A percentile compares a stretch with the other conserved stretches of the same genome.
Evolutionary conservation across 2,888 invertebrate species (phyloP).

Genomic region (Troides aeacus): DNA sequence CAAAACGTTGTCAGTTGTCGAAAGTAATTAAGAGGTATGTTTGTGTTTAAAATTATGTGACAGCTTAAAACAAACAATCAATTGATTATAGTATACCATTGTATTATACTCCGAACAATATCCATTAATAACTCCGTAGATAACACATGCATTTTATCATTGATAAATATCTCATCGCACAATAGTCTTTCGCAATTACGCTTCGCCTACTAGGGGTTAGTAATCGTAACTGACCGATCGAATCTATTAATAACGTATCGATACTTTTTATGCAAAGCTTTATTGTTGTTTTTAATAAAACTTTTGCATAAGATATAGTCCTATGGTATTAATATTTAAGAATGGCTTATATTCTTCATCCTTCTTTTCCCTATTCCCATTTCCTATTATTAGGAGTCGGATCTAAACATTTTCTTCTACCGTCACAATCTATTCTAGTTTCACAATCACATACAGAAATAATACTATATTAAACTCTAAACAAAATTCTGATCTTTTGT

Average conservation of each 20-base stretch:
- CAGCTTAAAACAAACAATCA: not conserved
- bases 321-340: not conserved
- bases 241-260: slow-evolving; percentile 53
- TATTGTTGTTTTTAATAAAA: slow-evolving; percentile 68
- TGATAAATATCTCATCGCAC: slow-evolving; percentile 57
- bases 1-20: not conserved
- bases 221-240: slow-evolving; percentile 58
- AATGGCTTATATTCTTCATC: no score
- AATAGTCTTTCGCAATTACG: slow-evolving; percentile 69
- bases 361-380: no score
- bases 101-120: slow-evolving; percentile 6
- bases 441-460: no score
- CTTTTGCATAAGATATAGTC: slow-evolving; percentile 55
- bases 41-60: not conserved
- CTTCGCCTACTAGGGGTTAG: slow-evolving; percentile 69
- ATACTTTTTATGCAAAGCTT: slow-evolving; percentile 64
- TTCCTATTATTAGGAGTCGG: no score
- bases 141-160: slow-evolving; percentile 40
- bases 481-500: no score
- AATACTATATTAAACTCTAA: no score
- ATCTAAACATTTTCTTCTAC: no score
- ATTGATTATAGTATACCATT: not conserved
- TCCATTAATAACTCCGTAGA: slow-evolving; percentile 38
- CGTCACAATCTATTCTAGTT: no score
- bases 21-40: not conserved